Conservation (phyloP, 2,113 vertebrate genomes). For the Mystacornis crossleyi region DNA sequence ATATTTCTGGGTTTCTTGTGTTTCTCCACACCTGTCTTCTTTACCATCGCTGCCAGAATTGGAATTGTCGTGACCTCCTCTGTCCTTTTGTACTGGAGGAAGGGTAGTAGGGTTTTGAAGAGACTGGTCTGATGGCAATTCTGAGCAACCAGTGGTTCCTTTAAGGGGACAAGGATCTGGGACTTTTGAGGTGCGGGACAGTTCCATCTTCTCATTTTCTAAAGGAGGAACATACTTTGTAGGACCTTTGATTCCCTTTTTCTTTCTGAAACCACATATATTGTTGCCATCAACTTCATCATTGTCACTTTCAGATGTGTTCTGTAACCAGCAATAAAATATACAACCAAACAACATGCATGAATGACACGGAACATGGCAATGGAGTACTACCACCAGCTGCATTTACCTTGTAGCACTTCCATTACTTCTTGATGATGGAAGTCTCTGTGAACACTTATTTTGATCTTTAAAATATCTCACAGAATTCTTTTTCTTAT, state of each 20-base stretch:
- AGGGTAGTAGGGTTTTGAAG: constrained; percentile 30
- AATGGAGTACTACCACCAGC: background rate
- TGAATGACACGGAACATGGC: background rate
- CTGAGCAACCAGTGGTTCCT: constrained; percentile 1
- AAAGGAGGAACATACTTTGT: constrained; percentile 47
- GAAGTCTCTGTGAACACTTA: background rate
- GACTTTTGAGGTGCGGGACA: constrained; percentile 23
- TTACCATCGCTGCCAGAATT: background rate
- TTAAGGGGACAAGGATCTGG: constrained; percentile 31
- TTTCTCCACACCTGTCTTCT: background rate
- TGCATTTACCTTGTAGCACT: background rate
- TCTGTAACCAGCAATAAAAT: constrained; percentile 77
- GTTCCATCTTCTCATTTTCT: constrained; percentile 70
- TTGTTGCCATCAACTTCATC: constrained; percentile 82
- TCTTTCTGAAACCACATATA: constrained; percentile 76
- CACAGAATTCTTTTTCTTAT: background rate
- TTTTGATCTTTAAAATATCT: background rate
- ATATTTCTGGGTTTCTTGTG: background rate
- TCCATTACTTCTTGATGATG: background rate
- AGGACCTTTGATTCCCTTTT: constrained; percentile 76
- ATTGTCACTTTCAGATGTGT: constrained; percentile 62
- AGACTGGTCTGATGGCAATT: background rate
- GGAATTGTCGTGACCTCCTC: background rate
- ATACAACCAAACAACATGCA: constrained; percentile 38
- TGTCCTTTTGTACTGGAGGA: background rate